Evolutionary conservation across 1,140 invertebrate species (phyloP), one percentile per base, ranked within the genome.

Genomic region (Eciton burchellii): DNA sequence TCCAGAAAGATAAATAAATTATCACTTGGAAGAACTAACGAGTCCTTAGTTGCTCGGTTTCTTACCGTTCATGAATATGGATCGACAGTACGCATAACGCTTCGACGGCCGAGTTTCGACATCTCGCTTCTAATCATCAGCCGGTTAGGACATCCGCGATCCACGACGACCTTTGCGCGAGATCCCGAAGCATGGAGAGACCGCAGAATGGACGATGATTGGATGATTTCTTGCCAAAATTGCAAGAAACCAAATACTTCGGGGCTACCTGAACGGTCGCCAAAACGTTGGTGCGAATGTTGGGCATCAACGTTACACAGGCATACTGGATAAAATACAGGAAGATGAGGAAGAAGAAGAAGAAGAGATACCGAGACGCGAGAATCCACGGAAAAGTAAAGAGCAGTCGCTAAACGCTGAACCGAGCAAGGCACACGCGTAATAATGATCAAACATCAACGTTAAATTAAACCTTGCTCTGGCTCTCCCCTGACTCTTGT

Each of bases 1-100:
- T 91, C 90, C 81, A 91, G 88, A 88, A 89, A 90, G 89, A 91
- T 92, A 91, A 91, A 92, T 89, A 91, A 88, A 91, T 92, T 91
- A 91, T 91, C 90, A 89, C 89, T 90, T 82, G 79, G 74, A 88
- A 88, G 85, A 90, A 86, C 88, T 91, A 90, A 91, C 89, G 87
- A 89, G 82, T 87, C 77, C 76, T 81, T 86, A 85, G 85, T 87
- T 90, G 88, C 85, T 84, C 85, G 85, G 76, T 77, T 89, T 90
- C 84, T 89, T 90, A 79, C 84, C 29, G 45, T 82, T 91, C 88
- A 87, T 91, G 90, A 90, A 90, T 90, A 91, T 90, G 88, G 70
- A 90, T 89, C 62, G 52, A 12, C 72, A 29, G 68, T 45, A 56
- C 71, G 24, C 56, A 70, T 47, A 45, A 45, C 70, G 35, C 59